phyloP scores from a whole-genome alignment of 2,113 vertebrate species.

The Melanerpes aurifrons region DNA sequence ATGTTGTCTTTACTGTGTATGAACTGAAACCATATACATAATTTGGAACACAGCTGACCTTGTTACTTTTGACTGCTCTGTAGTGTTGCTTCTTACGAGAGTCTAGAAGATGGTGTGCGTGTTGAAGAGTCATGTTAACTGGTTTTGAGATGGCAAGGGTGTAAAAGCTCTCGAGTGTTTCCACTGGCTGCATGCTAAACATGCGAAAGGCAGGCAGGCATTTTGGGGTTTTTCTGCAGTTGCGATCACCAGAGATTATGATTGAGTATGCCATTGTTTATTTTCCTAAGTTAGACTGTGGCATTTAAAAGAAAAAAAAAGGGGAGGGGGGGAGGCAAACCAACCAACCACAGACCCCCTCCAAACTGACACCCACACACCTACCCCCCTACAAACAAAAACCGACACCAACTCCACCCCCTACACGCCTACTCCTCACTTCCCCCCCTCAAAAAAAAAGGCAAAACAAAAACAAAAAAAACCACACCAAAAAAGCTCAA shows the following conservation, averaged over 20 bases:
- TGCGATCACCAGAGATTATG: too few relatives aligned
- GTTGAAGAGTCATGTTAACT: not conserved
- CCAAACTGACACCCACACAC: too few relatives aligned
- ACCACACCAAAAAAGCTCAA: too few relatives aligned
- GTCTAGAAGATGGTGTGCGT: accelerated
- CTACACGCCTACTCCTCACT: too few relatives aligned
- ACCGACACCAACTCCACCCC: too few relatives aligned
- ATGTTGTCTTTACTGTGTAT: not conserved
- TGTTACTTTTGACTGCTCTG: not conserved
- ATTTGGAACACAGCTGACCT: not conserved
- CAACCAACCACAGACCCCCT: not conserved
- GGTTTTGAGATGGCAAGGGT: not conserved
- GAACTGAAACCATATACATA: not conserved
- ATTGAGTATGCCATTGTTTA: not conserved
- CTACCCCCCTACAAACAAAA: too few relatives aligned
- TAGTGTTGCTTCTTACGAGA: not conserved
- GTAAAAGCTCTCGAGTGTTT: not conserved
- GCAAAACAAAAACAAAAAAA: too few relatives aligned
- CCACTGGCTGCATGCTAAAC: accelerated
- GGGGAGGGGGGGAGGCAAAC: too few relatives aligned
- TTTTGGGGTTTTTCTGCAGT: not conserved
- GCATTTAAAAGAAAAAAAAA: not conserved
- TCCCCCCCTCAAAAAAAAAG: too few relatives aligned
- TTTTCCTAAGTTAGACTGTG: not conserved
- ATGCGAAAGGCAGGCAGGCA: not conserved